phyloP scores from a whole-genome alignment of 2,888 invertebrate species.

The Ischnura elegans region DNA sequence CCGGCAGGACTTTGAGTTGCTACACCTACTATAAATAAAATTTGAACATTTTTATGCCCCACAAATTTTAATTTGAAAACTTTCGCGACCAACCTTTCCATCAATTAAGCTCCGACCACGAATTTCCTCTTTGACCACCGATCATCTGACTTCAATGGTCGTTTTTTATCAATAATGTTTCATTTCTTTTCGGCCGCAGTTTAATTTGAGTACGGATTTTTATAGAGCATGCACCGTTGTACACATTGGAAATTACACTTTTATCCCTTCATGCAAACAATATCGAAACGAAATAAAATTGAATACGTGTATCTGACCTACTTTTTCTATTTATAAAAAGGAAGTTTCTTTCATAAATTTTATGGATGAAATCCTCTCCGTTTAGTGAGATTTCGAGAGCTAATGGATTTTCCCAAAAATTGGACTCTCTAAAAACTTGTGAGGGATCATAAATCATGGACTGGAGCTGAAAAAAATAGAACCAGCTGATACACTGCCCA shows the following conservation, averaged over 20 bases:
- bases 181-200: neutral
- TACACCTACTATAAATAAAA: neutral
- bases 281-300: neutral
- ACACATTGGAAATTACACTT: neutral
- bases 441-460: neutral
- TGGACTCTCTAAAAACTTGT: neutral
- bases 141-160: neutral
- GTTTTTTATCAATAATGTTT: neutral
- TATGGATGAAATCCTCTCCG: neutral
- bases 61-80: neutral
- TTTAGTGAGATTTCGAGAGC: neutral
- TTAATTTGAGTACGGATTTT: neutral
- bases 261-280: neutral
- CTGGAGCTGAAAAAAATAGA: neutral
- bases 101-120: neutral
- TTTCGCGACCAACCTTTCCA: neutral
- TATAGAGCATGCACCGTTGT: neutral
- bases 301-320: neutral
- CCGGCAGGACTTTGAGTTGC: neutral
- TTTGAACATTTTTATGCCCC: neutral
- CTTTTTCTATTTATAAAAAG: neutral
- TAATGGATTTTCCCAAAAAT: neutral
- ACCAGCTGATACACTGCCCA: neutral
- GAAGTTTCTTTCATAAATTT: neutral
- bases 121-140: neutral